Percentiles rank a stretch among this genome's conserved stretches.
Evolutionary conservation across 2,113 vertebrate genomes (phyloP).

Genomic region (Poecile atricapillus): DNA sequence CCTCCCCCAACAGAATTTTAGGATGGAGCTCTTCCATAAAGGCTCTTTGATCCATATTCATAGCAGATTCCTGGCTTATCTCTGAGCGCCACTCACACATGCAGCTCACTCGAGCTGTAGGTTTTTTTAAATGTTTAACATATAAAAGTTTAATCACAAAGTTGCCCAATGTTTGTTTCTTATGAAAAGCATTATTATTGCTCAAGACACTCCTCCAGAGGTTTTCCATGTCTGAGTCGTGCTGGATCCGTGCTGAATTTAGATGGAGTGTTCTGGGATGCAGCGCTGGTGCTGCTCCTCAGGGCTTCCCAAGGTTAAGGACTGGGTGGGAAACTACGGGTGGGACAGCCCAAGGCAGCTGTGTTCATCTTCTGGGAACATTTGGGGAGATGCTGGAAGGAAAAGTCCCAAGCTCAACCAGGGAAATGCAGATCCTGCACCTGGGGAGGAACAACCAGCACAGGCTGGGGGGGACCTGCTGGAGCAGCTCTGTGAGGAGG

Average conservation of each 20-base stretch:
- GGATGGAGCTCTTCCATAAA: background rate
- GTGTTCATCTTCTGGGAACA: background rate
- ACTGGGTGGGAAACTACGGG: background rate
- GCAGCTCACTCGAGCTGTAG: background rate
- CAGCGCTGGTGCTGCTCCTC: background rate
- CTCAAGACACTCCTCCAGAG: background rate
- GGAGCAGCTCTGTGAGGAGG: background rate
- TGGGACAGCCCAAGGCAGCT: background rate
- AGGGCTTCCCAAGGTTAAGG: background rate
- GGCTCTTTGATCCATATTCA: constrained; percentile 39
- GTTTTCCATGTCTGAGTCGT: fast-evolving
- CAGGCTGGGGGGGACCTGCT: background rate
- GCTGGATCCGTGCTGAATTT: background rate
- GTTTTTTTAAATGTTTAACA: constrained; percentile 9
- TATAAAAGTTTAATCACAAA: constrained; percentile 39
- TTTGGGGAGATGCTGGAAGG: background rate
- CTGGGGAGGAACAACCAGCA: background rate
- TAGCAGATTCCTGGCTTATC: constrained; percentile 42
- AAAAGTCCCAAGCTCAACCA: background rate
- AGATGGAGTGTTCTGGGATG: background rate
- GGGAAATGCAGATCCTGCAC: background rate
- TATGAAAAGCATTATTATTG: background rate
- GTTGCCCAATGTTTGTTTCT: constrained; percentile 14
- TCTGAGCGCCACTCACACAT: constrained; percentile 43
- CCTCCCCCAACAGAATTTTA: background rate